phyloP scores from a whole-genome alignment of 2,888 invertebrate species.

The Bhutanitis thaidina region DNA sequence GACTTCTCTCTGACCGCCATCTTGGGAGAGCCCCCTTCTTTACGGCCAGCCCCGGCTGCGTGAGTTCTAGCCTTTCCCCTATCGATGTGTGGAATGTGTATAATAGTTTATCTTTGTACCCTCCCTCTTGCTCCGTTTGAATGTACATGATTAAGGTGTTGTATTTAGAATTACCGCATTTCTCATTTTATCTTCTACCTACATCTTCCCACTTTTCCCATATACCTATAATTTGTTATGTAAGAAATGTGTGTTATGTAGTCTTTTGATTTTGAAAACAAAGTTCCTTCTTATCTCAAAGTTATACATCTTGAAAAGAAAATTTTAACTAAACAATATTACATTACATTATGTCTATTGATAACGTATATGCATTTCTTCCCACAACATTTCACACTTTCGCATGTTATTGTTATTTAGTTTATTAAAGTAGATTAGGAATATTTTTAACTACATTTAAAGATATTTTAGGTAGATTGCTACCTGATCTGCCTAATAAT shows the following conservation, averaged over 20 bases:
- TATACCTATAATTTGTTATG: background rate
- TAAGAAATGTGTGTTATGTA: background rate
- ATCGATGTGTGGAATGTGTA: conserved; percentile 74
- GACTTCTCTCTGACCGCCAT: conserved; percentile 83
- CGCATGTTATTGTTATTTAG: background rate
- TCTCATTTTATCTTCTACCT: conserved; percentile 26
- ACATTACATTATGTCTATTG: background rate
- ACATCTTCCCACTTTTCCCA: conserved; percentile 20
- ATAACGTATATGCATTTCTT: background rate
- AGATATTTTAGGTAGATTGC: no score
- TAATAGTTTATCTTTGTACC: conserved; percentile 49
- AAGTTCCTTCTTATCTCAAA: background rate
- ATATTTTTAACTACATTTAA: no score
- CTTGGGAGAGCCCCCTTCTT: conserved; percentile 72
- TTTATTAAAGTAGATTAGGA: background rate
- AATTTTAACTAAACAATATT: background rate
- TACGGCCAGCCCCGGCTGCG: conserved; percentile 67
- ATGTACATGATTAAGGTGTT: conserved; percentile 52
- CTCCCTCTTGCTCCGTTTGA: conserved; percentile 36
- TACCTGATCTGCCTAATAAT: no score
- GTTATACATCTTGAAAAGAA: background rate
- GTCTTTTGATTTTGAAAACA: background rate
- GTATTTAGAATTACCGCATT: conserved; percentile 44
- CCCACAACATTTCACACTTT: background rate
- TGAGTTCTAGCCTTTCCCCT: conserved; percentile 69